A percentile compares a stretch with the other conserved stretches of the same genome.
phyloP scores from a whole-genome alignment of 2,113 vertebrate species.

The Macrotus californicus region DNA sequence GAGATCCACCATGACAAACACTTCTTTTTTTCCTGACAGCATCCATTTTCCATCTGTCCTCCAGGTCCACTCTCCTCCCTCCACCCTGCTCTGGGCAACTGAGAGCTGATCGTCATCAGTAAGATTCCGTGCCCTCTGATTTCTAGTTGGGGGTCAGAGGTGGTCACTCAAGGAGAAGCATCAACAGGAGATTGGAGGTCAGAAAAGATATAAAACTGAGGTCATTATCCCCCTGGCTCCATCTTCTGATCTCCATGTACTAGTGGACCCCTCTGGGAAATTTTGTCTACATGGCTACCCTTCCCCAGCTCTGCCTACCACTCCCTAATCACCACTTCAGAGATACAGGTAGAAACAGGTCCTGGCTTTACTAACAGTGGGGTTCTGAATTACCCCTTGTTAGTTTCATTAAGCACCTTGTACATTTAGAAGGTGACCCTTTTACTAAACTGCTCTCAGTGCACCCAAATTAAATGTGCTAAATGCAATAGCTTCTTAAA shows the following conservation, averaged over 20 bases:
- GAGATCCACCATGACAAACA: not conserved
- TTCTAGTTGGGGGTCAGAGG: not conserved
- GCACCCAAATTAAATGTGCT: not conserved
- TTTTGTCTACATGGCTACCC: no score
- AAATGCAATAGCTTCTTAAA: not conserved
- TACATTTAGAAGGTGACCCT: not conserved
- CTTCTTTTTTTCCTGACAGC: not conserved
- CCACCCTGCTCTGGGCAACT: not conserved
- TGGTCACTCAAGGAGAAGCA: not conserved
- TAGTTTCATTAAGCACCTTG: not conserved
- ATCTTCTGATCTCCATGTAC: not conserved
- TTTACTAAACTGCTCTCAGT: not conserved
- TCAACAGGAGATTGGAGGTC: accelerated
- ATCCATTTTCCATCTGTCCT: not conserved
- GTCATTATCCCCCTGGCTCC: not conserved
- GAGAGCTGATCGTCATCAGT: not conserved
- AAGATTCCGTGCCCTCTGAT: not conserved
- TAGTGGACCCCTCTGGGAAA: not conserved
- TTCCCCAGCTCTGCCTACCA: not conserved
- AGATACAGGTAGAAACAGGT: not conserved
- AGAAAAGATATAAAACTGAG: not conserved
- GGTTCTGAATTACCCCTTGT: not conserved
- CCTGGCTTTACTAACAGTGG: not conserved
- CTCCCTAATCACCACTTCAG: not conserved
- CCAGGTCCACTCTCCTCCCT: not conserved